Evolutionary conservation across 2,888 invertebrate genomes (phyloP).

Genomic region (Cataglyphis livida): DNA sequence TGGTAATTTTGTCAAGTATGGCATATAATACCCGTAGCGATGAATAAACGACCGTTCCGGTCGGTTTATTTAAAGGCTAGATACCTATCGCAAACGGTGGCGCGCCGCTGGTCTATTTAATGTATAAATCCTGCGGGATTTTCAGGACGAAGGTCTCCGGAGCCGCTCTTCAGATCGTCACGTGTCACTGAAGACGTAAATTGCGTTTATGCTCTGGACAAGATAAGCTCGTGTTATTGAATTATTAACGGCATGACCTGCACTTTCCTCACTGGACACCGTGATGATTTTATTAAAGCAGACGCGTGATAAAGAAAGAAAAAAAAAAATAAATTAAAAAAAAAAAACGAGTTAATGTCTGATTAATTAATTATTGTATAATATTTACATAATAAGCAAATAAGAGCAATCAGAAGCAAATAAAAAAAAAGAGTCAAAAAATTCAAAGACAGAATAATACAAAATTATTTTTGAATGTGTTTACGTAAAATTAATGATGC

Average conservation of each 20-base stretch:
- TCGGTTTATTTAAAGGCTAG: constrained; percentile 40
- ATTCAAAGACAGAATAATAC: background rate
- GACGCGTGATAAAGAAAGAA: background rate
- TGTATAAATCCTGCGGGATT: constrained; percentile 46
- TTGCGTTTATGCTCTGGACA: constrained; percentile 41
- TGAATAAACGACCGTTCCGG: constrained; percentile 44
- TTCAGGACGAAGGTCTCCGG: constrained; percentile 32
- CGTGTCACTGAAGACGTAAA: constrained; percentile 51
- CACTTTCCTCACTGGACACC: background rate
- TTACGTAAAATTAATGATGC: background rate
- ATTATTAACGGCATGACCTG: constrained; percentile 26
- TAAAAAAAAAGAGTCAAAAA: background rate
- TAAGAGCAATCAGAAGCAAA: background rate
- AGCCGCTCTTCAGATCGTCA: constrained; percentile 45
- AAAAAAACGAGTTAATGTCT: background rate
- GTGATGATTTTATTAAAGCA: constrained; percentile 2
- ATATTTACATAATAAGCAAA: background rate
- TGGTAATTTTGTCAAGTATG: constrained; percentile 47
- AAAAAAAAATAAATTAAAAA: background rate
- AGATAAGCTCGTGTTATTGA: constrained; percentile 34
- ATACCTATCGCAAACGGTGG: constrained; percentile 27
- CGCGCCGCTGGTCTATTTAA: constrained; percentile 25
- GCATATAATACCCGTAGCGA: constrained; percentile 41
- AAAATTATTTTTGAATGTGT: background rate
- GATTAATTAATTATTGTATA: background rate